Percentiles rank a stretch among this genome's conserved stretches.
These are phyloP conservation scores for Reticulitermes lucifugus DNA, from an alignment of 2,888 invertebrate genomes.

Conservation along the genomic window DNA sequence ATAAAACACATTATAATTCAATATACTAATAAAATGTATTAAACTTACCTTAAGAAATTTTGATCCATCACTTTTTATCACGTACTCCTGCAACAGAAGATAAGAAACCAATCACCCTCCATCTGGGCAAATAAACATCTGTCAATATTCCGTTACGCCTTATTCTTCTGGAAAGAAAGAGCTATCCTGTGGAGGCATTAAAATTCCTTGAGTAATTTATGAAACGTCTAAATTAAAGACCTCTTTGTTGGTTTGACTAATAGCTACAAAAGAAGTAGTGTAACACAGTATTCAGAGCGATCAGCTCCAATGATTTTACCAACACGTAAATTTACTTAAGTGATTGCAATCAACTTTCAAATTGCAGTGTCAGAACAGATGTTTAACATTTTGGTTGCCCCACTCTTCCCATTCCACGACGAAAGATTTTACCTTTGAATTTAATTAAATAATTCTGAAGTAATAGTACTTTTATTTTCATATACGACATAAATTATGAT, in stretches of 20 bases:
- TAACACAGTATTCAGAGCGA: background rate
- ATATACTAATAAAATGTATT: background rate
- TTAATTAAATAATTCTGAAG: too few relatives aligned
- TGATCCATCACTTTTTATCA: background rate
- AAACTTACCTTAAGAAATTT: background rate
- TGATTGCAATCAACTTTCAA: background rate
- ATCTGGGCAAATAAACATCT: conserved; percentile 17
- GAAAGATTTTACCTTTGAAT: too few relatives aligned
- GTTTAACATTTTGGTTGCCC: background rate
- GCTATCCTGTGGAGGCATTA: background rate
- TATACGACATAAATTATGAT: too few relatives aligned
- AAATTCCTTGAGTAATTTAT: conserved; percentile 18
- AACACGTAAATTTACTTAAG: background rate
- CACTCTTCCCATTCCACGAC: too few relatives aligned
- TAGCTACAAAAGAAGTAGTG: background rate
- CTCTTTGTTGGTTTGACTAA: background rate
- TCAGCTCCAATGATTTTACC: background rate
- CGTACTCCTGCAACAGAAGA: background rate
- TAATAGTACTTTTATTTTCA: too few relatives aligned
- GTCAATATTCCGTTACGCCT: conserved; percentile 2
- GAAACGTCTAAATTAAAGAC: background rate
- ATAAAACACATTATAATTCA: background rate
- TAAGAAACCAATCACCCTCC: background rate
- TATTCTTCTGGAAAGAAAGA: background rate
- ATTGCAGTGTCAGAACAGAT: background rate